Conservation (phyloP, 2,888 invertebrate species). For the Epinotia brunnichana region DNA sequence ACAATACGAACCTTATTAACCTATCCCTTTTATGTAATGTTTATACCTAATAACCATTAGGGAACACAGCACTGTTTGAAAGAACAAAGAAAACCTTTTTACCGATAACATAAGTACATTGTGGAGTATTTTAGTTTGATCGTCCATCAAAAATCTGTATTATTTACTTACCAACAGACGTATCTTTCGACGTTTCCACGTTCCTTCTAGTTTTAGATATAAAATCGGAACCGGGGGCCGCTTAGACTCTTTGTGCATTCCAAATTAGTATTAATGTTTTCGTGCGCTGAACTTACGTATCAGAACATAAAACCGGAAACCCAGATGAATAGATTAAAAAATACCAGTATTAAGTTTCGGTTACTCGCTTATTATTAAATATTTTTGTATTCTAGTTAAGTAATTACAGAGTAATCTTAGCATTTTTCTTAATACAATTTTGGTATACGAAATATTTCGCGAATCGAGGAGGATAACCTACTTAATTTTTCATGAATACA, state of each 20-base stretch:
- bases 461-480: too few relatives aligned
- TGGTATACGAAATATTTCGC: too few relatives aligned
- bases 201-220: neutral
- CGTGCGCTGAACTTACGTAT: too few relatives aligned
- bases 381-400: too few relatives aligned
- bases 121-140: slow-evolving; percentile 1
- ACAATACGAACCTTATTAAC: too few relatives aligned
- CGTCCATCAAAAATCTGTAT: neutral
- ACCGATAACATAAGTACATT: neutral
- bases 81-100: slow-evolving; percentile 23
- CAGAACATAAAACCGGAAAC: too few relatives aligned
- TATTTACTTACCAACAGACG: neutral
- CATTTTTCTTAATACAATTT: too few relatives aligned
- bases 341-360: too few relatives aligned
- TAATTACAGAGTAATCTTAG: too few relatives aligned
- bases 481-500: too few relatives aligned
- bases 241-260: neutral
- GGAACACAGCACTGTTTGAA: neutral
- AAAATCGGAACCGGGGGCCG: neutral
- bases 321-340: too few relatives aligned
- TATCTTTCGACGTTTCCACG: neutral
- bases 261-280: neutral
- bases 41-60: neutral
- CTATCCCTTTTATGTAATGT: neutral
- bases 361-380: too few relatives aligned